These are phyloP conservation scores for Carposina sasakii DNA, from an alignment of 1,140 invertebrate genomes.

Conservation along the genomic window DNA sequence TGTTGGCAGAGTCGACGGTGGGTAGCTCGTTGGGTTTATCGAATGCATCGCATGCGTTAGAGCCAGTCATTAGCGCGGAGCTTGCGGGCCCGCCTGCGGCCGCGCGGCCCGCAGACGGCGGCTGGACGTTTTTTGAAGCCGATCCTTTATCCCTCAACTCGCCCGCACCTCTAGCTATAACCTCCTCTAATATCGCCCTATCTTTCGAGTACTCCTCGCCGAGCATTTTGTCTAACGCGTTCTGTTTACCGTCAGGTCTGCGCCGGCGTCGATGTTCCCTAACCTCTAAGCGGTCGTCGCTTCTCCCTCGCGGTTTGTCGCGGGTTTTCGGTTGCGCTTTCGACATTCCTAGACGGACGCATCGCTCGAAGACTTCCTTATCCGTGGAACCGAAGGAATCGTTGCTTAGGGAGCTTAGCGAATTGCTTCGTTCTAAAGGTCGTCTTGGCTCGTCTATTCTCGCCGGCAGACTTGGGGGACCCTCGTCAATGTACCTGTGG, in stretches of 20 bases:
- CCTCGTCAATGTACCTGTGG: constrained; percentile 31
- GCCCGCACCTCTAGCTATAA: constrained; percentile 45
- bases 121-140: constrained; percentile 67
- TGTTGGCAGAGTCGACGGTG: constrained; percentile 30
- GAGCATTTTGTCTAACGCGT: constrained; percentile 44
- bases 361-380: constrained; percentile 83
- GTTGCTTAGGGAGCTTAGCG: constrained; percentile 76
- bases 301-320: constrained; percentile 21
- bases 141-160: constrained; percentile 10
- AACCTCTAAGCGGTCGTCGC: constrained; percentile 25
- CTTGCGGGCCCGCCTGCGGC: constrained; percentile 56
- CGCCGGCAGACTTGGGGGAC: constrained; percentile 37
- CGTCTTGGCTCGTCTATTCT: constrained; percentile 31
- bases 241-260: constrained; percentile 21
- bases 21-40: constrained; percentile 26
- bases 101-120: constrained; percentile 63
- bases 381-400: constrained; percentile 81
- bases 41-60: constrained; percentile 12
- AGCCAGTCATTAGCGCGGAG: constrained; percentile 32
- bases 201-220: constrained; percentile 42
- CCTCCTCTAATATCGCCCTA: constrained; percentile 44
- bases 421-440: constrained; percentile 65
- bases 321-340: constrained; percentile 37
- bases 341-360: constrained; percentile 80
- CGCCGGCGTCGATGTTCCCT: constrained; percentile 14